Conservation (phyloP, 2,888 invertebrate species). For the Orchesella flavescens region DNA sequence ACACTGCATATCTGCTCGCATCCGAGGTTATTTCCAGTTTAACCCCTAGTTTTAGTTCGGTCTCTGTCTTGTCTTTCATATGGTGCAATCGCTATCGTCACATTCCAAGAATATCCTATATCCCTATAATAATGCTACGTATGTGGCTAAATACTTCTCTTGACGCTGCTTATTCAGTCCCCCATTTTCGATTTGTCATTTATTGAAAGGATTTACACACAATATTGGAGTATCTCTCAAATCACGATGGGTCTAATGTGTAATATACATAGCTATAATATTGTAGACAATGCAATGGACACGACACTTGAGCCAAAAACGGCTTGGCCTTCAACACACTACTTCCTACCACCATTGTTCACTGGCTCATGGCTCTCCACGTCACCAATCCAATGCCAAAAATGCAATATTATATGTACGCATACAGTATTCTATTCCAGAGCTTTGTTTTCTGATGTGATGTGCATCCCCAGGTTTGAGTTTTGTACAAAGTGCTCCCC, state of each 20-base stretch:
- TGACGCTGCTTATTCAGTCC: conserved; percentile 42
- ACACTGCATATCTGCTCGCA: neutral
- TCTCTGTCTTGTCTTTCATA: conserved; percentile 4
- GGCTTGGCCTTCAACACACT: conserved; percentile 1
- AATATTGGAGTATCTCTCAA: conserved; percentile 64
- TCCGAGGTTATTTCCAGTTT: neutral
- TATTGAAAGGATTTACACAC: conserved; percentile 71
- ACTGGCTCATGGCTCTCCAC: neutral
- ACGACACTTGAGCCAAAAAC: neutral
- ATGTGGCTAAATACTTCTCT: conserved; percentile 1
- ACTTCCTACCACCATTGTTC: conserved; percentile 8
- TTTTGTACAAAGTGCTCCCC: neutral
- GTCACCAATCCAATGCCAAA: neutral
- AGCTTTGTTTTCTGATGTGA: neutral
- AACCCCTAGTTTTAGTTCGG: neutral
- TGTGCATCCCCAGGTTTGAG: neutral
- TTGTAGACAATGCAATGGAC: conserved; percentile 15
- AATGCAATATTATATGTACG: neutral
- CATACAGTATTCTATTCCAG: neutral
- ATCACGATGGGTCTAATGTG: too few species aligned
- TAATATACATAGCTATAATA: neutral
- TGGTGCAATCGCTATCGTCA: neutral
- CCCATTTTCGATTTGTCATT: conserved; percentile 69
- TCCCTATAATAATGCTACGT: neutral
- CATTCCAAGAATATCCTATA: neutral